Conservation (phyloP, 2,888 invertebrate species). For the Rotaria socialis region DNA sequence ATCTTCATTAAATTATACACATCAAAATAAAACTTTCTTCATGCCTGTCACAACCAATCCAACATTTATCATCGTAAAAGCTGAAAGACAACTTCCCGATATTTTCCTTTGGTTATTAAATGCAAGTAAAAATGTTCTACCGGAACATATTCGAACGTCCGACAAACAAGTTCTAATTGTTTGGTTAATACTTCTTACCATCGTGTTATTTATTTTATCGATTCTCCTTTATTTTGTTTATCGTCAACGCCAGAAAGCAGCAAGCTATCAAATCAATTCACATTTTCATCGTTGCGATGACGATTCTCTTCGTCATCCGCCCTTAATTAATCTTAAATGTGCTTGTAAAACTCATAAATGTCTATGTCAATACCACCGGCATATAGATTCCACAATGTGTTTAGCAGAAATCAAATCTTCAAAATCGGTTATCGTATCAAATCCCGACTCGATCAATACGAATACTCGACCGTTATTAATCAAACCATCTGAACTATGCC, state of each 20-base stretch:
- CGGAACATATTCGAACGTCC: background rate
- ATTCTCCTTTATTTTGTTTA: background rate
- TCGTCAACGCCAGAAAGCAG: background rate
- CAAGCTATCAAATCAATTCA: background rate
- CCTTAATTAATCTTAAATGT: background rate
- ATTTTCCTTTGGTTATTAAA: background rate
- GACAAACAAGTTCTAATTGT: background rate
- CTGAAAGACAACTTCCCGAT: background rate
- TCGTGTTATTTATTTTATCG: background rate
- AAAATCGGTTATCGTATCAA: too few species aligned
- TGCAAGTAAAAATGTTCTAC: background rate
- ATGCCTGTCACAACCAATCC: background rate
- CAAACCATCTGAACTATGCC: background rate
- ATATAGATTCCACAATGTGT: background rate
- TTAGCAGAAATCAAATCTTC: background rate
- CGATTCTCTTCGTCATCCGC: background rate
- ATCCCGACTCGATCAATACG: too few species aligned
- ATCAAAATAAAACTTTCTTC: background rate
- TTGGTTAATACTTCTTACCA: background rate
- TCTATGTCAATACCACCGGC: slow-evolving; percentile 24
- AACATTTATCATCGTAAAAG: background rate
- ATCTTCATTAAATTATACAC: background rate
- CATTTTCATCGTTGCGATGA: background rate
- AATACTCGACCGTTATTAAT: background rate
- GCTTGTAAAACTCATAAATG: slow-evolving; percentile 31